Conservation (phyloP, 2,888 invertebrate species). For the Zonitis immaculata region DNA sequence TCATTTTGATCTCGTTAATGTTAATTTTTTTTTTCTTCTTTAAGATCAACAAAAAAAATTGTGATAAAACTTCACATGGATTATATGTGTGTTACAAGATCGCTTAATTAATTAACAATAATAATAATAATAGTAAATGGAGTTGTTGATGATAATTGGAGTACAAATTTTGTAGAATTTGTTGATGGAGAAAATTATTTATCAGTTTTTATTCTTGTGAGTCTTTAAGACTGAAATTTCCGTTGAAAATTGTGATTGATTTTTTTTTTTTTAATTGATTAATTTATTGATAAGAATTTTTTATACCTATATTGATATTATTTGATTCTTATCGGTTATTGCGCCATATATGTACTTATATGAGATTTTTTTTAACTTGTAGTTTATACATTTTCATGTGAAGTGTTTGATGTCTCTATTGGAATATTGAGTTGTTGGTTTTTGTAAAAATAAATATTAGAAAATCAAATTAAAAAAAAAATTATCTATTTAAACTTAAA, state of each 20-base stretch:
- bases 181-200: not conserved
- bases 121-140: not conserved
- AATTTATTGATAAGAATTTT: not conserved
- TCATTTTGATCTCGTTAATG: slow-evolving; percentile 30
- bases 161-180: not conserved
- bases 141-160: not conserved
- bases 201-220: not conserved
- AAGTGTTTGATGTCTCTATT: not conserved
- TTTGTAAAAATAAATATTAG: not conserved
- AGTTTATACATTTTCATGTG: not conserved
- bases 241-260: not conserved
- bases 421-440: not conserved
- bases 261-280: not conserved
- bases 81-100: no score
- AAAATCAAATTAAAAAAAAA: not conserved
- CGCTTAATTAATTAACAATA: not conserved
- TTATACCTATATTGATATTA: not conserved
- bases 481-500: not conserved
- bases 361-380: not conserved
- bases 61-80: slow-evolving; percentile 18
- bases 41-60: slow-evolving; percentile 10
- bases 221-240: not conserved
- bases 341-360: not conserved
- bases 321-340: not conserved
- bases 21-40: slow-evolving; percentile 16